Evolutionary conservation across 1,140 invertebrate genomes (phyloP).

Genomic region (Cotesia glomerata): DNA sequence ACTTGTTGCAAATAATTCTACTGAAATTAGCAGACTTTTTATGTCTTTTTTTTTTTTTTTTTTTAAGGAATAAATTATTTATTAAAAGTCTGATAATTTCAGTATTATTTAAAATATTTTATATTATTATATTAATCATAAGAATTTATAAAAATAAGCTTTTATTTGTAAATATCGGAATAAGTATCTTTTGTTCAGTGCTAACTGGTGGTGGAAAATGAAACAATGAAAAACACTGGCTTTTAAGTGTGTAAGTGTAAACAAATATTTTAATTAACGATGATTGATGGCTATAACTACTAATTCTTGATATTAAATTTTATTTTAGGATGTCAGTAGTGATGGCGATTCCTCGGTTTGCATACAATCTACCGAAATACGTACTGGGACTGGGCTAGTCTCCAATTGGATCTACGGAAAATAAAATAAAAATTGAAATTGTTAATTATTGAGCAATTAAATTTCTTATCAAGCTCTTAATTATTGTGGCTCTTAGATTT

Average conservation of each 20-base stretch:
- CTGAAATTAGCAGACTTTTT: no score
- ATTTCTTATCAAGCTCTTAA: not conserved
- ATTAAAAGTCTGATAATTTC: no score
- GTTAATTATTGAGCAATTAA: no score
- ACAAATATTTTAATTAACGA: constrained; percentile 2
- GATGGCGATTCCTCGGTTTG: constrained; percentile 78
- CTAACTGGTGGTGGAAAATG: constrained; percentile 22
- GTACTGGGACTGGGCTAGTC: constrained; percentile 73
- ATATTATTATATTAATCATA: no score
- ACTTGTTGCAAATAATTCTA: no score
- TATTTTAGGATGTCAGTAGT: constrained; percentile 74
- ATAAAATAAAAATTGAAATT: no score
- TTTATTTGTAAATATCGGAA: not conserved
- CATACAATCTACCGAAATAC: constrained; percentile 79
- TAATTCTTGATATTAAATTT: constrained; percentile 17
- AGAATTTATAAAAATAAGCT: not conserved
- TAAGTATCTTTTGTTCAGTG: constrained; percentile 19
- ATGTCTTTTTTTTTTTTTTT: no score
- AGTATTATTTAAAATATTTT: no score
- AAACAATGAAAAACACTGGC: not conserved
- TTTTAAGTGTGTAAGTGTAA: no score
- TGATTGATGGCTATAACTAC: constrained; percentile 1
- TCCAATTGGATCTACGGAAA: not conserved
- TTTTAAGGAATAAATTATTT: no score
- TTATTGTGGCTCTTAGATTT: not conserved